Evolutionary conservation across 2,888 invertebrate genomes (phyloP), one percentile per base, ranked within the genome.

Genomic region (Habroteleia sp.): DNA sequence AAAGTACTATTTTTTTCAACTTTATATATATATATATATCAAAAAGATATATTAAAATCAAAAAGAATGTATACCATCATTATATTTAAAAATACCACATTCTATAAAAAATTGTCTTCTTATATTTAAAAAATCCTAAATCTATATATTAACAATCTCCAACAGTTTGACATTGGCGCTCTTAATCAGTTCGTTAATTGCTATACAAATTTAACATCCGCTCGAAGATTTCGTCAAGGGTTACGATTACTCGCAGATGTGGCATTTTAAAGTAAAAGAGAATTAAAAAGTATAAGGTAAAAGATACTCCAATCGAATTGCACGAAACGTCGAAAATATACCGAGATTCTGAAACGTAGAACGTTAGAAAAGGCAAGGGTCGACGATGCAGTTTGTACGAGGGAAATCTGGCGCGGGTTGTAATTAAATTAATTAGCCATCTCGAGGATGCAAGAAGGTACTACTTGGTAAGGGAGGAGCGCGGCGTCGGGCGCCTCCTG

Each of bases 381-480:
- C 23, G 56, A 10, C 25, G 39, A 41, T 58, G 58, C 48, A 41
- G 68, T 27, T 56, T 44, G 52, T 35, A 8, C 63, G 66, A 41
- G 72, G 73, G 76, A 82, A 84, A 84, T 84, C 83, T 82, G 82
- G 80, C 72, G 78, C 77, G 80, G 81, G 80, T 81, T 83, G 85
- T 86, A 86, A 86, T 86, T 85, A 85, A 86, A 86, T 86, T 87
- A 87, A 86, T 87, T 87, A 87, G 85, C 84, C 84, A 83, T 80
- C 85, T 83, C 79, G 81, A 83, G 81, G 82, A 84, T 82, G 84
- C 83, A 82, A 83, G 83, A 81, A 82, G 52, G 73, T 39, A 56
- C 58, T 68, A 60, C 46, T 33, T n/a, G 3, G 7, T n/a, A 56
- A 20, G 48, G 35, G 62, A 10, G 10, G 2, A 10, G 29, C 4